phyloP scores from a whole-genome alignment of 2,888 invertebrate genomes.

The Coelogynopora nodosa region DNA sequence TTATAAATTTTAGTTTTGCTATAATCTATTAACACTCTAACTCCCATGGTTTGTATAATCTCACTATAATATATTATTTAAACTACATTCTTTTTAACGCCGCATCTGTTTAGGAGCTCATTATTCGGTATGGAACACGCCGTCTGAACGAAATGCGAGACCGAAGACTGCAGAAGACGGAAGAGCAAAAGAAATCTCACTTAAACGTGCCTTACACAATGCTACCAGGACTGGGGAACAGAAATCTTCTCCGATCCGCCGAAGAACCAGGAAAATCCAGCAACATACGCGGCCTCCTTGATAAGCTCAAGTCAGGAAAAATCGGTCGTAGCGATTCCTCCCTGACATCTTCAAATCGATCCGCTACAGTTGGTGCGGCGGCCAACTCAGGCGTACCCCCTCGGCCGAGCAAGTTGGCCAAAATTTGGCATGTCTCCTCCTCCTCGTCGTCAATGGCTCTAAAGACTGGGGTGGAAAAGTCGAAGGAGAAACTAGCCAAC shows the following conservation, averaged over 20 bases:
- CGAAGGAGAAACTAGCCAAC: neutral
- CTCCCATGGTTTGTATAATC: no score
- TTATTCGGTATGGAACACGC: conserved; percentile 40
- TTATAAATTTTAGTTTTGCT: no score
- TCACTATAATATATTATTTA: no score
- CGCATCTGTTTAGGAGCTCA: conserved; percentile 34
- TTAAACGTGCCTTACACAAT: neutral
- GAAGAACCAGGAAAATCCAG: neutral
- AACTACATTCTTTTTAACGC: no score
- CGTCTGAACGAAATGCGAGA: conserved; percentile 44
- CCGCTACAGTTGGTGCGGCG: neutral
- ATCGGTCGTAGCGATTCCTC: neutral
- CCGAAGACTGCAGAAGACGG: neutral
- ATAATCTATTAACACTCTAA: no score
- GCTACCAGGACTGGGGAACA: neutral
- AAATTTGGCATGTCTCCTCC: neutral
- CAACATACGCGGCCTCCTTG: neutral
- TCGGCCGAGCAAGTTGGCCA: neutral
- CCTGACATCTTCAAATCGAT: neutral
- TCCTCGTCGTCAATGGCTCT: neutral
- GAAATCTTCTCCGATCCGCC: neutral
- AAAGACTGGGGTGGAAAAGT: neutral
- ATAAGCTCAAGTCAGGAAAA: neutral
- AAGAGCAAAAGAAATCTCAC: neutral
- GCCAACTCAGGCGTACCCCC: neutral